phyloP scores from a whole-genome alignment of 2,113 vertebrate genomes.

The Rhea pennata region DNA sequence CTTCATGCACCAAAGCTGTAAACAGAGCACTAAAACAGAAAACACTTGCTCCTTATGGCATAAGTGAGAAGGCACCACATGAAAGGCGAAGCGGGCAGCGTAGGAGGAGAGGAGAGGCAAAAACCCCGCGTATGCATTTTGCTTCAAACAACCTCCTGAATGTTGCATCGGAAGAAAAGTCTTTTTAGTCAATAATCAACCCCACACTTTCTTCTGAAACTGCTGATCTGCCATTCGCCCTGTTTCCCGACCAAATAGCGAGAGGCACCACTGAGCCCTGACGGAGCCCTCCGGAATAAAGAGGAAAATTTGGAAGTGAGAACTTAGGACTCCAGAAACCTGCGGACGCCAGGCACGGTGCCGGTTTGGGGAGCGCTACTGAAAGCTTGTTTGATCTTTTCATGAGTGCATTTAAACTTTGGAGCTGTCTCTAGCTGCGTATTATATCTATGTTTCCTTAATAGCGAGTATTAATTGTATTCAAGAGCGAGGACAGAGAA shows the following conservation, averaged over 20 bases:
- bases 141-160: slow-evolving; percentile 78
- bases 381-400: background rate
- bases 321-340: background rate
- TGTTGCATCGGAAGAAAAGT: slow-evolving; percentile 81
- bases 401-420: background rate
- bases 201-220: slow-evolving; percentile 88
- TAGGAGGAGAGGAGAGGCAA: slow-evolving; percentile 88
- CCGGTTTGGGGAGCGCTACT: background rate
- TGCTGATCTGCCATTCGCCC: slow-evolving; percentile 84
- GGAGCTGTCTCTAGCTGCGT: background rate
- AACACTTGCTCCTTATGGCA: slow-evolving; percentile 85
- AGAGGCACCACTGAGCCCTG: slow-evolving; percentile 28
- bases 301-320: slow-evolving; percentile 4
- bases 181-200: slow-evolving; percentile 93
- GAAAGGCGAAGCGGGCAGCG: slow-evolving; percentile 82
- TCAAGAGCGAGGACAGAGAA: background rate
- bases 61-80: slow-evolving; percentile 81
- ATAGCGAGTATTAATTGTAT: background rate
- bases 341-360: background rate
- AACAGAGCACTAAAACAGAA: slow-evolving; percentile 88
- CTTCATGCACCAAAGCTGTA: slow-evolving; percentile 86
- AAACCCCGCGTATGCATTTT: slow-evolving; percentile 87
- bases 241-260: slow-evolving; percentile 47
- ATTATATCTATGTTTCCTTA: background rate
- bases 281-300: background rate